phyloP scores from a whole-genome alignment of 2,113 vertebrate species.

The Bubo bubo region DNA sequence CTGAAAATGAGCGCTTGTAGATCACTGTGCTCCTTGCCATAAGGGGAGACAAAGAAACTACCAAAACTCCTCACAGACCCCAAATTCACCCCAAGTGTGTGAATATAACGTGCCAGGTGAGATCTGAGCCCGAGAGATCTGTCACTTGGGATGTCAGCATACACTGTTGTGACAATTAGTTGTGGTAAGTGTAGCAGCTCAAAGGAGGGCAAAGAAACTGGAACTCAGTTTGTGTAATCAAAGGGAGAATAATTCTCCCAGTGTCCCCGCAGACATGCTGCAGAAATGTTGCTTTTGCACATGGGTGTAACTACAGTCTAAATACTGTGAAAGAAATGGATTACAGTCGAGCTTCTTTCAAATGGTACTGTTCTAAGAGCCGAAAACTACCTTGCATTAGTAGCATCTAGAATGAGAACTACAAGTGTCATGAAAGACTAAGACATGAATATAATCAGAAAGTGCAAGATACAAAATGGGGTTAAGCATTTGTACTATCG shows the following conservation, averaged over 20 bases:
- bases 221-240: background rate
- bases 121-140: background rate
- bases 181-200: background rate
- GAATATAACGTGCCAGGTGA: background rate
- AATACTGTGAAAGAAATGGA: background rate
- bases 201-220: background rate
- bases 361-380: background rate
- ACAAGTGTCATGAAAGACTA: background rate
- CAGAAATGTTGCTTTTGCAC: background rate
- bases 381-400: background rate
- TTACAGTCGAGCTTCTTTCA: background rate
- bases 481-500: background rate
- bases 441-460: background rate
- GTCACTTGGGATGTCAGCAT: background rate
- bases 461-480: background rate
- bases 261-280: background rate
- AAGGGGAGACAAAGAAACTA: background rate
- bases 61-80: background rate
- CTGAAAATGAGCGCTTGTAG: background rate
- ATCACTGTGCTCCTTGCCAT: background rate
- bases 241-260: background rate
- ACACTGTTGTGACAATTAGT: background rate
- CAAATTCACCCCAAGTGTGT: background rate
- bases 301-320: background rate
- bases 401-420: background rate